Conservation (phyloP, 2,797 vertebrate genomes). For the Phrynocephalus vlangalii region DNA sequence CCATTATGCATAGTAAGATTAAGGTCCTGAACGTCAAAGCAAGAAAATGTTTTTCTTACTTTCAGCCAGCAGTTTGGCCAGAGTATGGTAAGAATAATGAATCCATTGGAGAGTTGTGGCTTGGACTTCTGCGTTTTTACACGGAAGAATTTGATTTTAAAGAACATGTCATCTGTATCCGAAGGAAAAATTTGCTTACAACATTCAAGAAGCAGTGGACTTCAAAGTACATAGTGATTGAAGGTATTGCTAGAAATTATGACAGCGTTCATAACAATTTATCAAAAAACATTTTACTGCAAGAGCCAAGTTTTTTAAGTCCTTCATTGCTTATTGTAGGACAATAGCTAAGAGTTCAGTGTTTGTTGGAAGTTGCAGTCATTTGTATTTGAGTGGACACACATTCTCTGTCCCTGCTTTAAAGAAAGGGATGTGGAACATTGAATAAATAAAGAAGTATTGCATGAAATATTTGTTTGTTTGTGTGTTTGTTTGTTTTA, state of each 20-base stretch:
- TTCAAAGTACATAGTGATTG: conserved; percentile 95
- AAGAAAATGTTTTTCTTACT: conserved; percentile 47
- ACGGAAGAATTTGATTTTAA: conserved; percentile 97
- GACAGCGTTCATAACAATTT: conserved; percentile 14
- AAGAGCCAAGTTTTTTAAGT: neutral
- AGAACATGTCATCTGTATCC: conserved; percentile 92
- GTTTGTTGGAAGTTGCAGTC: neutral
- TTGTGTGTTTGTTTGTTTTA: no score
- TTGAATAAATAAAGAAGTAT: neutral
- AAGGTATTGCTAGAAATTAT: conserved; percentile 81
- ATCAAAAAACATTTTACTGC: neutral
- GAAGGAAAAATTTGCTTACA: conserved; percentile 88
- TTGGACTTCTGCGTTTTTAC: conserved; percentile 94
- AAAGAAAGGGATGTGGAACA: neutral
- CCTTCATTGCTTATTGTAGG: neutral
- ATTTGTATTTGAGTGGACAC: neutral
- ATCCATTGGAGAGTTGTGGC: conserved; percentile 91
- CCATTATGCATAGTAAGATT: neutral
- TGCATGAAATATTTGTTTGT: neutral
- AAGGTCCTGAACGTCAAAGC: neutral
- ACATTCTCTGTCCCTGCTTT: neutral
- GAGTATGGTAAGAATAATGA: conserved; percentile 87
- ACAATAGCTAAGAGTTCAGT: neutral
- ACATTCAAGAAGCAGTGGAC: conserved; percentile 99
- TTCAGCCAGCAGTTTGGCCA: conserved; percentile 87